These are phyloP conservation scores for Lutraria lutraria DNA, from an alignment of 2,888 invertebrate genomes.

Conservation along the genomic window DNA sequence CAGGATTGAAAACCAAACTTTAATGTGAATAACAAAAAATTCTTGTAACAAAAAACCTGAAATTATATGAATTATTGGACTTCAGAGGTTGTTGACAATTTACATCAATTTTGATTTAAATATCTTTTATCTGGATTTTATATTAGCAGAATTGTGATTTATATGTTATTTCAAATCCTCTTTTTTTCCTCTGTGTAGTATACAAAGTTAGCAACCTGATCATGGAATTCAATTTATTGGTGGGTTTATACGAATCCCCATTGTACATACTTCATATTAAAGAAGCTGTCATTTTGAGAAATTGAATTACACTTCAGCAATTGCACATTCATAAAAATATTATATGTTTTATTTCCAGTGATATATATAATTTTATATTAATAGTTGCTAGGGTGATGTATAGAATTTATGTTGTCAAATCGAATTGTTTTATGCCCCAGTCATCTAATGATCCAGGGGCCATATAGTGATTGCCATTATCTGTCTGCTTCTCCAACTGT, in stretches of 20 bases:
- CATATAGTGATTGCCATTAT: no score
- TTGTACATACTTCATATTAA: background rate
- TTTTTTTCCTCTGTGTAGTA: conserved; percentile 6
- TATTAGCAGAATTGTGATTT: conserved; percentile 50
- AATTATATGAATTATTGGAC: conserved; percentile 48
- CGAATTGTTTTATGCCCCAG: no score
- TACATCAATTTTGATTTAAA: conserved; percentile 68
- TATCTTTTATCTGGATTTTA: conserved; percentile 54
- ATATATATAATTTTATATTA: background rate
- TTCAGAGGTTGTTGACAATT: conserved; percentile 59
- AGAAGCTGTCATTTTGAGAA: conserved; percentile 7
- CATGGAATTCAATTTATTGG: background rate
- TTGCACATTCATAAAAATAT: background rate
- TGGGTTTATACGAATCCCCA: background rate
- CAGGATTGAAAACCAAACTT: background rate
- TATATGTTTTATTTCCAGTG: background rate
- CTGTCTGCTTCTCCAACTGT: no score
- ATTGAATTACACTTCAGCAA: background rate
- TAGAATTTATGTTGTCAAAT: no score
- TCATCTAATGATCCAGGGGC: no score
- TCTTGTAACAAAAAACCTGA: conserved; percentile 24
- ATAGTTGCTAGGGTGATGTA: background rate
- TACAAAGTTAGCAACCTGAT: background rate
- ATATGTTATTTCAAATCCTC: conserved; percentile 40
- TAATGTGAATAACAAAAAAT: background rate